These are phyloP conservation scores for Cyphomyrmex costatus DNA, from an alignment of 1,140 invertebrate genomes.

Conservation along the genomic window DNA sequence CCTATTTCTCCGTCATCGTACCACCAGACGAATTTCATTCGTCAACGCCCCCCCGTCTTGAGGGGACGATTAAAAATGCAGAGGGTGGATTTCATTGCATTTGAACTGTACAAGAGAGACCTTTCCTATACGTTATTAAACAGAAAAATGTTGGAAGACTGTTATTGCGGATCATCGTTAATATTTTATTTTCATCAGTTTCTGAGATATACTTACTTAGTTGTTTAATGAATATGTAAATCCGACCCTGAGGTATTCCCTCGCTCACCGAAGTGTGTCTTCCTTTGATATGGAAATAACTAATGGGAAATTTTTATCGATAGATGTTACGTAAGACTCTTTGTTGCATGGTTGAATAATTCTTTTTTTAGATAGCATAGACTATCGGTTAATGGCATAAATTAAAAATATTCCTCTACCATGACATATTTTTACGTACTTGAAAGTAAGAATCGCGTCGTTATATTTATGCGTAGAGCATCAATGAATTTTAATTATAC, in stretches of 20 bases:
- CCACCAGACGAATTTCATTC: not conserved
- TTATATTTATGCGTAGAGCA: not conserved
- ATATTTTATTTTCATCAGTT: conserved; percentile 1
- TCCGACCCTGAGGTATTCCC: not conserved
- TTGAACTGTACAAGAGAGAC: not conserved
- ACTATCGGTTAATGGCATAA: conserved; percentile 35
- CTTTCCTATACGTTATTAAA: not conserved
- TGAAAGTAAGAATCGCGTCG: not conserved
- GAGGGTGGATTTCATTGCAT: not conserved
- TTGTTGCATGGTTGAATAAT: conserved; percentile 36
- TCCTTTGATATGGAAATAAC: conserved; percentile 30
- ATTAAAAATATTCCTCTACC: conserved; percentile 28
- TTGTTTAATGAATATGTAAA: conserved; percentile 3
- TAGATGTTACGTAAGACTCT: conserved; percentile 36
- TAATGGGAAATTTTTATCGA: conserved; percentile 36
- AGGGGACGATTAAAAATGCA: not conserved
- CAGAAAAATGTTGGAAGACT: not conserved
- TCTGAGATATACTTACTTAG: not conserved
- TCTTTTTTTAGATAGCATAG: conserved; percentile 34
- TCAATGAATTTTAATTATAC: conserved; percentile 21
- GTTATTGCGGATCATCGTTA: not conserved
- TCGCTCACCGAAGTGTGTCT: not conserved
- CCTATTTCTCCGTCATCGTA: not conserved
- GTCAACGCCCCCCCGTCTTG: not conserved
- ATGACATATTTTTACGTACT: conserved; percentile 4